Base-by-base conservation (phyloP, 2,888 invertebrate species). In the Pinctada fucata region DNA sequence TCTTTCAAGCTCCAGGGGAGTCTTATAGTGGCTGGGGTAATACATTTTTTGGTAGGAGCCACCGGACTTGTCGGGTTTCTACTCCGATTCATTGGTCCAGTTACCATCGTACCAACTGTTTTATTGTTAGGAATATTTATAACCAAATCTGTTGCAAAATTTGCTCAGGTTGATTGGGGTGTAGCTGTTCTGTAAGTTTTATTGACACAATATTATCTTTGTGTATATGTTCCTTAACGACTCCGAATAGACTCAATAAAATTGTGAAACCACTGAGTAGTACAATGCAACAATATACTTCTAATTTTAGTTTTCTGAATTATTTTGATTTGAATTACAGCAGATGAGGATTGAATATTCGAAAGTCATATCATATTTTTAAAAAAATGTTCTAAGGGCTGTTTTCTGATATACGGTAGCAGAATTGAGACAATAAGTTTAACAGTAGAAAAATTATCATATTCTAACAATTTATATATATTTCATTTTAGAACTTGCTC, bases 101-200 rank as follows among this genome's bases (percentile, higher is more conserved):
- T 89, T 16, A 88, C 89, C 4, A 88, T 89, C 72, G 84, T 88
- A 8, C 88, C 88, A 3, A 83, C 87, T 4, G 83, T 88, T 5
- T 77, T 86, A 65, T 79, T 88, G 45, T 83, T 88, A n/a, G 87
- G 88, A 3, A 79, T 88, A 4, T 87, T 84, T 79, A 83, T 88
- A 79, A 85, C 85, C 31, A 84, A 86, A 51, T 84, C 88, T 2
- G 84, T 85, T 5, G 85, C 87, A 6, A 88, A 85, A 68, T 88
- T 89, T 80, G 85, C 88, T 6, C 86, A 87, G 76, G 84, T 87
- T 6, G 79, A 88, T 72, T 87, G 87, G 87, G 78, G 84, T 10
- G 86, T 88, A 4, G 84, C 89, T 50, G 94, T 94, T 45, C 95
- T 95, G 97, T 89, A 81, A 82, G 89, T 31, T 31, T 31, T 31